Evolutionary conservation across 2,888 invertebrate genomes (phyloP), one percentile per base, ranked within the genome.

Genomic region (Zaprionus obscuricornis): DNA sequence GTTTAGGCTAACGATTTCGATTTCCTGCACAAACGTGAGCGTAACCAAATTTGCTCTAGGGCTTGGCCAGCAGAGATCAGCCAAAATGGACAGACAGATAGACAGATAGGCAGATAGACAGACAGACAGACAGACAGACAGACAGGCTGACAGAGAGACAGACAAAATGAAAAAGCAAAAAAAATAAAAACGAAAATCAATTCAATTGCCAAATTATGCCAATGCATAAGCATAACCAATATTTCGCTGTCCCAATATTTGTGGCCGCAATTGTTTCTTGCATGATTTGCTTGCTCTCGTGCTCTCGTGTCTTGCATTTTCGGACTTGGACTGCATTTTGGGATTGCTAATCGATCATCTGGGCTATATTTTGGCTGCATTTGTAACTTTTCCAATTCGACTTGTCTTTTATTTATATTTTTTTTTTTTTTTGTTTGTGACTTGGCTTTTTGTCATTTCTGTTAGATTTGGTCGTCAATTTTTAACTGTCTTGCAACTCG

Each of bases 1-100:
- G 64, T 77, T 75, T 76, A 66, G 66, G 52, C 59, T 64, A 65
- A 73, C 62, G 64, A 64, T 72, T 74, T 73, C 56, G 74, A 66
- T 85, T 83, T 85, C 74, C 85, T 79, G 79, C 66, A 50, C 78
- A 81, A 87, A 87, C 87, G 87, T 87, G 87, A 87, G 85, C 86
- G 73, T 84, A 81, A 68, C 74, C 83, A 71, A 85, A 85, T 81
- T 72, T 64, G 83, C 84, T 76, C 49, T 65, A 85, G 82, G 84
- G 84, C 75, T 82, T 78, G 83, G 77, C 76, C 60, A 39, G 56
- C 37, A 65, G 29, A 50, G 27, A 47, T 47, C 42, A 40, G 13
- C 47, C 11, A 27, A 40, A n/a, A n/a, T 24, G 50, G 36, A 10
- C 29, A 27, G 31, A 42, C 13, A 27, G 17, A 2, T 16, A 17